phyloP scores from a whole-genome alignment of 2,888 invertebrate genomes.

The Pelosia muscerda region DNA sequence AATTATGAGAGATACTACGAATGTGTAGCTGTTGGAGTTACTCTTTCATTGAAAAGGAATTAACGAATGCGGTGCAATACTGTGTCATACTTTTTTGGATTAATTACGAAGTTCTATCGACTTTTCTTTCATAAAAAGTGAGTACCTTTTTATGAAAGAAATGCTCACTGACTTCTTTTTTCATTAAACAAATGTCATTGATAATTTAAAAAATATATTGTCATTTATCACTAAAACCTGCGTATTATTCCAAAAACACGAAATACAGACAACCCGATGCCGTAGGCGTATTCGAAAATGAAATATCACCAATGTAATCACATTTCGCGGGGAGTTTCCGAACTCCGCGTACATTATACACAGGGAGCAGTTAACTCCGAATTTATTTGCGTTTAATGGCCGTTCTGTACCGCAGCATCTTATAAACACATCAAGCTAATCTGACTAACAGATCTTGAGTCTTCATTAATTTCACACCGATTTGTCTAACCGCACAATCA shows the following conservation, averaged over 20 bases:
- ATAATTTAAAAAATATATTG: background rate
- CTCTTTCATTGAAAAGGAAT: too few species aligned
- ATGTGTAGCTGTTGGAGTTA: too few species aligned
- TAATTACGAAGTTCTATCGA: too few species aligned
- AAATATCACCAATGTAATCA: constrained; percentile 48
- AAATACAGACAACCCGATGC: constrained; percentile 20
- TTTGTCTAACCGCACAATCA: constrained; percentile 81
- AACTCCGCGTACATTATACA: constrained; percentile 47
- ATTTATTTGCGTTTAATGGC: constrained; percentile 48
- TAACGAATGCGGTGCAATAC: too few species aligned
- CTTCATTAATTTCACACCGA: constrained; percentile 74
- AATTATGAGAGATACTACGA: too few species aligned
- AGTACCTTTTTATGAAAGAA: too few species aligned
- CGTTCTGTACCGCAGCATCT: constrained; percentile 43
- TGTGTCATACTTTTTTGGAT: too few species aligned
- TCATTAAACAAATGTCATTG: too few species aligned
- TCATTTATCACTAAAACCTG: constrained; percentile 3
- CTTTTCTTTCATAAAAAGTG: too few species aligned
- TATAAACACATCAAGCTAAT: constrained; percentile 63
- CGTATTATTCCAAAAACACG: background rate
- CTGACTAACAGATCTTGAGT: constrained; percentile 65
- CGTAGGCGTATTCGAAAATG: constrained; percentile 28
- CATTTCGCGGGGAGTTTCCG: constrained; percentile 41
- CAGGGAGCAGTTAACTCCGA: constrained; percentile 48
- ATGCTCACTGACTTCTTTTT: too few species aligned